phyloP scores from a whole-genome alignment of 64 coral and sea anemone species.

The Pocillopora damicornis region DNA sequence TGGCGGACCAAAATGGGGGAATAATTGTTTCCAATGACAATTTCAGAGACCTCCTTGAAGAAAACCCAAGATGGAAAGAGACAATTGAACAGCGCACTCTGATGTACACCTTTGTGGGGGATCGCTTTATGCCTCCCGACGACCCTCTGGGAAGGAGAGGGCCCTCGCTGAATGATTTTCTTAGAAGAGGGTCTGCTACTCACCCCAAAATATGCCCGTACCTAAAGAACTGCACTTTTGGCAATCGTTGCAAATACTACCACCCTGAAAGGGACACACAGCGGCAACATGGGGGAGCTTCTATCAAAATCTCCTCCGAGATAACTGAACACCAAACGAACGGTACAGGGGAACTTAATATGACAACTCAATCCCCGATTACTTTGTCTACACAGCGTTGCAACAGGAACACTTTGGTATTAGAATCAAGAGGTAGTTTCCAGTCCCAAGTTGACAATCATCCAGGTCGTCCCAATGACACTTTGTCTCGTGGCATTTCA shows the following conservation, averaged over 20 bases:
- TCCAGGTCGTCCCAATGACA: background rate
- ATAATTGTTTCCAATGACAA: slow-evolving; percentile 96
- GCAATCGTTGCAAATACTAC: slow-evolving; percentile 80
- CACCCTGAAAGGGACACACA: slow-evolving; percentile 83
- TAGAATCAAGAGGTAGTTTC: slow-evolving; percentile 12
- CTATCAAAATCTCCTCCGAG: background rate
- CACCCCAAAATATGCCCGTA: slow-evolving; percentile 81
- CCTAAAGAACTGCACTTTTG: slow-evolving; percentile 80
- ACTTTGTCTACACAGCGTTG: background rate
- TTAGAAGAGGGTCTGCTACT: slow-evolving; percentile 64
- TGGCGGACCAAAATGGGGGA: slow-evolving; percentile 72
- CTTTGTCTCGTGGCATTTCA: background rate
- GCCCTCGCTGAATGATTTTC: slow-evolving; percentile 84
- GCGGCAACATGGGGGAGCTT: background rate
- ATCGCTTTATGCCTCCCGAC: slow-evolving; percentile 91
- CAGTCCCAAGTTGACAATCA: background rate
- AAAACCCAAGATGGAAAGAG: slow-evolving; percentile 80
- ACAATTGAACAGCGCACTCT: slow-evolving; percentile 83
- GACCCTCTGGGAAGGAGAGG: slow-evolving; percentile 86
- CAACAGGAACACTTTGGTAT: background rate
- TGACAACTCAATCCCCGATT: background rate
- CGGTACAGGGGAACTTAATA: background rate
- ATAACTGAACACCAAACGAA: background rate
- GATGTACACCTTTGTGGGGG: slow-evolving; percentile 79
- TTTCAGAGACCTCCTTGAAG: slow-evolving; percentile 67